phyloP scores from a whole-genome alignment of 2,797 vertebrate genomes.

The Tympanoctomys barrerae region DNA sequence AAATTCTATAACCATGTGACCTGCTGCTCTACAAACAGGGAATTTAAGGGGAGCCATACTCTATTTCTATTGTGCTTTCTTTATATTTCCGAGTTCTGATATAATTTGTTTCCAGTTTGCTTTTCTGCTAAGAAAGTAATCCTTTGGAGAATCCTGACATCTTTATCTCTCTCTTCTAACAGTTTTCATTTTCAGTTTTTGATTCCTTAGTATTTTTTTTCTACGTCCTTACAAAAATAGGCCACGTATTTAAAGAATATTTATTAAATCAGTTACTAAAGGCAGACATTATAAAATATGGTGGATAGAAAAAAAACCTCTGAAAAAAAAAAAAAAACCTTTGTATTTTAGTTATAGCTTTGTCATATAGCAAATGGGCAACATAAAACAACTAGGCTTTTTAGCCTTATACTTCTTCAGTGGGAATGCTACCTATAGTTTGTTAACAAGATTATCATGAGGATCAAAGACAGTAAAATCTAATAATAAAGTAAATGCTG shows the following conservation, averaged over 20 bases:
- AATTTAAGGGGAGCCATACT: not conserved
- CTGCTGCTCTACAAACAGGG: not conserved
- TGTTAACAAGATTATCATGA: not conserved
- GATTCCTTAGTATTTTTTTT: not conserved
- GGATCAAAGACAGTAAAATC: not conserved
- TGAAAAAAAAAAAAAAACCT: no score
- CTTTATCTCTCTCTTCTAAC: not conserved
- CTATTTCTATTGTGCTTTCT: not conserved
- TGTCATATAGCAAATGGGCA: not conserved
- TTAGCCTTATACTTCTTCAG: slow-evolving; percentile 4
- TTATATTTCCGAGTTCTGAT: not conserved
- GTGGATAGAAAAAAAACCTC: not conserved
- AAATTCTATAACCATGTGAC: slow-evolving; percentile 8
- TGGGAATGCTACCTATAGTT: slow-evolving; percentile 33
- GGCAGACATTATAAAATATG: not conserved
- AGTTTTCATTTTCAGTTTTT: slow-evolving; percentile 11
- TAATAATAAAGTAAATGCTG: slow-evolving; percentile 24
- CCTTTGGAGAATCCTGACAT: not conserved
- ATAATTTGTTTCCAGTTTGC: not conserved
- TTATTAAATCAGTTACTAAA: slow-evolving; percentile 31
- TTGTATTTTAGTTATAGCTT: not conserved
- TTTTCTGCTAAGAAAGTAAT: not conserved
- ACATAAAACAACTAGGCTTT: not conserved
- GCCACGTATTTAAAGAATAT: not conserved
- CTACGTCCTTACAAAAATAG: not conserved